These are phyloP conservation scores for Corbicula japonica DNA, from an alignment of 2,888 invertebrate genomes.

Conservation along the genomic window DNA sequence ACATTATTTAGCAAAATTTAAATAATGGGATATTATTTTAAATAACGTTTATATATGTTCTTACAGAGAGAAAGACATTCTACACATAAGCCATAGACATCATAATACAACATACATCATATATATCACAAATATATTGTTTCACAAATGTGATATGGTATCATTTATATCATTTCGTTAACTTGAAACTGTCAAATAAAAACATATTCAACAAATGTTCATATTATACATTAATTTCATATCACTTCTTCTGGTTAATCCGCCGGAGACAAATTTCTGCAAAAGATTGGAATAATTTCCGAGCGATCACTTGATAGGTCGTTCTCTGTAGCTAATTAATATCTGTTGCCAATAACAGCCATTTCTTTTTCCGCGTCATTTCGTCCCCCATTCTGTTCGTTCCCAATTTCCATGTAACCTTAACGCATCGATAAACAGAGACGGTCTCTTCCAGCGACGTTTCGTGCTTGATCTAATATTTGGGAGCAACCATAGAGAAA, in stretches of 20 bases:
- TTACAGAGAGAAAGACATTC: too few species aligned
- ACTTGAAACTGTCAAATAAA: too few species aligned
- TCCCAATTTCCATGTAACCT: conserved; percentile 53
- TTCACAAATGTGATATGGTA: too few species aligned
- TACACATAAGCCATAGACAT: too few species aligned
- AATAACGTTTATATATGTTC: too few species aligned
- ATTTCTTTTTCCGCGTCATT: conserved; percentile 55
- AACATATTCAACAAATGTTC: too few species aligned
- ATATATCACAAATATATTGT: too few species aligned
- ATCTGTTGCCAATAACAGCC: conserved; percentile 65
- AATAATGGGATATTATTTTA: too few species aligned
- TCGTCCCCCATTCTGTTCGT: conserved; percentile 26
- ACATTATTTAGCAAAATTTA: too few species aligned
- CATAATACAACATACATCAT: too few species aligned
- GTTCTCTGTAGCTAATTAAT: conserved; percentile 52
- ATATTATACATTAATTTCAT: too few species aligned
- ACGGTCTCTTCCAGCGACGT: conserved; percentile 35
- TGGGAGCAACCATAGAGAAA: conserved; percentile 49
- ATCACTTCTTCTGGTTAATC: conserved; percentile 35
- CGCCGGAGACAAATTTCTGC: conserved; percentile 45
- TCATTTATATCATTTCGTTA: too few species aligned
- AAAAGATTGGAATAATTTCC: conserved; percentile 51
- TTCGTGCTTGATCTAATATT: conserved; percentile 33
- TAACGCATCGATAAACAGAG: conserved; percentile 40
- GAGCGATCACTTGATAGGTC: conserved; percentile 38